Evolutionary conservation across 1,140 invertebrate genomes (phyloP).

Genomic region (Bombus soroeensis): DNA sequence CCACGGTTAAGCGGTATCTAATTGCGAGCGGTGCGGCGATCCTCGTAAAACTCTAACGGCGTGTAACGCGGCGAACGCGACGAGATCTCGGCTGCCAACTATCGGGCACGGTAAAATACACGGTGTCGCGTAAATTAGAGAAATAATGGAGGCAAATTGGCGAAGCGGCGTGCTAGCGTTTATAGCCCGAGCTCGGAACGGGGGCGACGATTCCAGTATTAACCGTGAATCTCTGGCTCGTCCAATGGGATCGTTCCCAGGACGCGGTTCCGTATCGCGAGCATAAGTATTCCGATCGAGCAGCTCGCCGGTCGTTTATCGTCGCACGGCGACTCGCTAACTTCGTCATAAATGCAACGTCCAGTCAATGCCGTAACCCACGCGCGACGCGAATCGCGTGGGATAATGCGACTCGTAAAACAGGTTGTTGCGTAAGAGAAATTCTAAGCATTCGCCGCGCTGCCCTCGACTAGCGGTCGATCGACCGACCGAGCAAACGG

Average conservation of each 20-base stretch:
- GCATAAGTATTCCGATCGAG: slow-evolving; percentile 13
- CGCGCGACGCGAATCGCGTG: slow-evolving; percentile 65
- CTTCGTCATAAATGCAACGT: slow-evolving; percentile 60
- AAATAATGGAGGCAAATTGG: slow-evolving; percentile 25
- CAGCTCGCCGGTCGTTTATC: slow-evolving; percentile 9
- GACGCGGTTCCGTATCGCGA: not conserved
- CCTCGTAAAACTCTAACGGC: not conserved
- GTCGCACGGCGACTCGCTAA: slow-evolving; percentile 22
- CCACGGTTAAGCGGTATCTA: not conserved
- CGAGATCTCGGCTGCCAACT: not conserved
- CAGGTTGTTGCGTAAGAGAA: slow-evolving; percentile 69
- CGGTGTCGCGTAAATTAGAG: slow-evolving; percentile 17
- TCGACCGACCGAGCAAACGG: slow-evolving; percentile 31
- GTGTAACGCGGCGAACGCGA: not conserved
- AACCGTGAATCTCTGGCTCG: not conserved
- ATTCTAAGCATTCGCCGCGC: slow-evolving; percentile 53
- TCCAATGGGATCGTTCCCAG: slow-evolving; percentile 1
- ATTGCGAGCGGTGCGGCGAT: not conserved
- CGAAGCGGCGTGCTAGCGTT: no score
- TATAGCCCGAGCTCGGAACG: not conserved
- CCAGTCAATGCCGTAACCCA: slow-evolving; percentile 68
- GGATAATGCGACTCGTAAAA: slow-evolving; percentile 66
- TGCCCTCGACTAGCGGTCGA: not conserved
- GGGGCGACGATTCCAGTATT: not conserved
- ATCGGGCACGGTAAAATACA: not conserved